Conservation (phyloP, 2,888 invertebrate genomes). For the Sturmia bella region DNA sequence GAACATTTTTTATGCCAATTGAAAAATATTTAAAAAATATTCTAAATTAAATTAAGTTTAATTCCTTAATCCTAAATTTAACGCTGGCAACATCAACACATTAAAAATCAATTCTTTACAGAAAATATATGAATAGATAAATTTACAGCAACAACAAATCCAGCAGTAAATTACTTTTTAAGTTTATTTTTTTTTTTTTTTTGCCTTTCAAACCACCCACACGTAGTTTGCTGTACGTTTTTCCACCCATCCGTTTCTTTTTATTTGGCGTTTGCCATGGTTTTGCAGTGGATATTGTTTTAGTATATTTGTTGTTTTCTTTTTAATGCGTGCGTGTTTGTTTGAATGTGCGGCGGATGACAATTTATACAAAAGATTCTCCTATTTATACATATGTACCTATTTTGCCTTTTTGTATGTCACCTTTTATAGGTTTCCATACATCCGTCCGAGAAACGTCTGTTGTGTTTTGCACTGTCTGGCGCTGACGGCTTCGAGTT, state of each 20-base stretch:
- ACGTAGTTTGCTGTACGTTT: slow-evolving; percentile 15
- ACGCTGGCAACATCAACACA: neutral
- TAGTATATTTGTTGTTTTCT: slow-evolving; percentile 4
- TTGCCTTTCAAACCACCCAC: slow-evolving; percentile 52
- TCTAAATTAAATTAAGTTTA: slow-evolving; percentile 12
- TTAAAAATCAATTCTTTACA: neutral
- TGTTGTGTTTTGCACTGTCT: slow-evolving; percentile 18
- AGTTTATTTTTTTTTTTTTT: too few species aligned
- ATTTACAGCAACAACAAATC: slow-evolving; percentile 30
- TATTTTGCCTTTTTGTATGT: slow-evolving; percentile 20
- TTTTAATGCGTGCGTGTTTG: slow-evolving; percentile 29
- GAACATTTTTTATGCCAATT: slow-evolving; percentile 6
- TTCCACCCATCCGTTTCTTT: slow-evolving; percentile 33
- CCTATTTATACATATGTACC: too few species aligned
- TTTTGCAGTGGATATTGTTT: slow-evolving; percentile 38
- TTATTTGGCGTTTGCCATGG: slow-evolving; percentile 55
- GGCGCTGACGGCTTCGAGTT: slow-evolving; percentile 48
- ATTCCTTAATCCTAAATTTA: neutral
- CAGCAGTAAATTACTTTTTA: slow-evolving; percentile 2
- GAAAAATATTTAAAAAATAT: neutral
- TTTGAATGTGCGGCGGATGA: slow-evolving; percentile 7
- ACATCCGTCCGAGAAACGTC: slow-evolving; percentile 56
- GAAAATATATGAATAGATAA: neutral
- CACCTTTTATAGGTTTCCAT: slow-evolving; percentile 52
- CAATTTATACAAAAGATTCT: slow-evolving; percentile 29